Base-by-base conservation (phyloP, 1,140 invertebrate genomes). In the Teleogryllus occipitalis region DNA sequence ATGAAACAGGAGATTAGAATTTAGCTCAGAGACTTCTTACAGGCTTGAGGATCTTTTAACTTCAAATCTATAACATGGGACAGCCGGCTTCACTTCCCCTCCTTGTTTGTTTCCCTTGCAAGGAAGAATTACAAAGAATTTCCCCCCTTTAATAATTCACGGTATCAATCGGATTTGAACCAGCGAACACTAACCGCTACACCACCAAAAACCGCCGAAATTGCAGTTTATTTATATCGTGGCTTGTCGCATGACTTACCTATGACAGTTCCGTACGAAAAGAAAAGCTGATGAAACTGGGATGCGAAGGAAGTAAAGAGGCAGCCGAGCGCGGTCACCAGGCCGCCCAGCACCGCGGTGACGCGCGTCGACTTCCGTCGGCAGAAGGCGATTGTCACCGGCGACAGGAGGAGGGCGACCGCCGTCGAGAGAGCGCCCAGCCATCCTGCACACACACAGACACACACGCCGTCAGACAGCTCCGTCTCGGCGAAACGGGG, bases 281-380 rank as follows among this genome's bases (percentile, higher is more conserved):
- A 94, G 88, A 95, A 95, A 47, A 96, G 88, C 84, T 97, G 96
- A 87, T 96, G 94, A 85, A 95, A 95, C 85, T 96, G 93, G 39
- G 92, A 93, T 12, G 95, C 95, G 85, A 97, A 97, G 46, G 92
- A 93, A 8, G 94, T 95, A 87, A 96, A 97, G 78, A 96, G 90
- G 84, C 94, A 95, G 21, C 94, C 95, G 1, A 97, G 88, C 0
- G 95, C 94, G 1, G 94, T 93, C 22, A 96, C 90, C 78, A 97
- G 89, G 10, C 95, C 95, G 54, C 95, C 95, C 81, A 96, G 91
- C 3, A 97, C 94, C 1, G 95, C 95, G 7, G 94, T 95, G n/a
- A 96, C 90, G 79, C 95, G 89, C 0, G 95, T 96, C 46, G 93
- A 95, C 87, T 95, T 96, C 82, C 93, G 89, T 81, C 94, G 90